Evolutionary conservation across 2,113 vertebrate species (phyloP).

Genomic region (Prunella fulvescens): DNA sequence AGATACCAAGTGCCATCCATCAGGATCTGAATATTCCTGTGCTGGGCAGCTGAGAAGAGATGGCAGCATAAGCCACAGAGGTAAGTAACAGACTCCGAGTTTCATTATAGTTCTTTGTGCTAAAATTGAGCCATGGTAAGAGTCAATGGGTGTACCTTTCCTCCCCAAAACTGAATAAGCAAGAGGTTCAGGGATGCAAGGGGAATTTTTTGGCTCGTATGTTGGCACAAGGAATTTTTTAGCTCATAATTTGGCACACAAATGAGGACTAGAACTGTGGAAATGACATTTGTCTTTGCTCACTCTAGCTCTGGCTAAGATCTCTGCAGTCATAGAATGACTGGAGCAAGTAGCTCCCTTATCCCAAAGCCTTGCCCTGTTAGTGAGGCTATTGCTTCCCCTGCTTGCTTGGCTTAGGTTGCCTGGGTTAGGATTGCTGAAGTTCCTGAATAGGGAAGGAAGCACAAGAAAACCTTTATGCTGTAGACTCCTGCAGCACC

Average conservation of each 20-base stretch:
- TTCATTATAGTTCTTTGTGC: neutral
- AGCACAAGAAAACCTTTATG: neutral
- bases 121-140: neutral
- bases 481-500: neutral
- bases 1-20: neutral
- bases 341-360: neutral
- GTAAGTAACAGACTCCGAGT: neutral
- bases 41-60: neutral
- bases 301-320: neutral
- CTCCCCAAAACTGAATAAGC: neutral
- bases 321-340: neutral
- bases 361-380: neutral
- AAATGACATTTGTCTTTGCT: neutral
- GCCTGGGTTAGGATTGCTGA: neutral
- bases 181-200: neutral
- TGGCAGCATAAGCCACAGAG: neutral
- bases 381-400: neutral
- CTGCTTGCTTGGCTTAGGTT: neutral
- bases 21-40: neutral
- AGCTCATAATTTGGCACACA: neutral
- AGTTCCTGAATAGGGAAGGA: neutral
- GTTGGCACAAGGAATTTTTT: neutral
- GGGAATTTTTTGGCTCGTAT: neutral
- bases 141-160: neutral
- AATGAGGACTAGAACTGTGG: neutral